A percentile compares a stretch with the other conserved stretches of the same genome.
Conservation (phyloP, 2,797 vertebrate species). For the Fratercula arctica region DNA sequence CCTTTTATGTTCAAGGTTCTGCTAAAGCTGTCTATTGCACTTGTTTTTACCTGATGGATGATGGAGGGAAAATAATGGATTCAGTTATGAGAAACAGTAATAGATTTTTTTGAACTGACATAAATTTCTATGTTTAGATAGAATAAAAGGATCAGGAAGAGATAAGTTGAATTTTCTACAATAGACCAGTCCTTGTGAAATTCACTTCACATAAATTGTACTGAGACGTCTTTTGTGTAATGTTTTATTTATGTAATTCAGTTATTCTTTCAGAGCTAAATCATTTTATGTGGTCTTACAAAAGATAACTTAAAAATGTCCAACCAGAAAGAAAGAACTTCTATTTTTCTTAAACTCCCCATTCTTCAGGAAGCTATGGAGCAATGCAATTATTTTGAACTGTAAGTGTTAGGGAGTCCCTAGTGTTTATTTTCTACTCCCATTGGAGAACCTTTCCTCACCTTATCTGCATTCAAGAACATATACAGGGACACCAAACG, state of each 20-base stretch:
- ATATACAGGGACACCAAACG: neutral
- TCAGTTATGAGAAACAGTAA: constrained; percentile 74
- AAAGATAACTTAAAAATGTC: constrained; percentile 58
- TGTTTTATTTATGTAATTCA: constrained; percentile 78
- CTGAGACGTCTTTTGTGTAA: constrained; percentile 59
- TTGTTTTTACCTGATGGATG: constrained; percentile 75
- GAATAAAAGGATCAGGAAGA: constrained; percentile 71
- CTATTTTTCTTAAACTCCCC: constrained; percentile 17
- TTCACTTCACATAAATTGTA: constrained; percentile 68
- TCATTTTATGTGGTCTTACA: constrained; percentile 61
- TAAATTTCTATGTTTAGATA: constrained; percentile 72
- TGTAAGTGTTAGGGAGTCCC: neutral
- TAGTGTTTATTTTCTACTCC: neutral
- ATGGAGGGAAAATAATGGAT: constrained; percentile 70
- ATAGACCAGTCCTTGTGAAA: constrained; percentile 63
- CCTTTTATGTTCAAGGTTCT: constrained; percentile 70
- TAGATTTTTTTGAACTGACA: constrained; percentile 72
- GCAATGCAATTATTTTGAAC: neutral
- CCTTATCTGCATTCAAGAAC: neutral
- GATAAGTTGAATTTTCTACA: constrained; percentile 71
- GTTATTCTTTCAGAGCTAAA: constrained; percentile 63
- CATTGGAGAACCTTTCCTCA: neutral
- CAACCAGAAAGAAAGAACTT: constrained; percentile 28
- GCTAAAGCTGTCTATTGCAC: constrained; percentile 67
- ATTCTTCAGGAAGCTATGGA: constrained; percentile 17